phyloP scores from a whole-genome alignment of 2,888 invertebrate genomes.

The Neoitamus cyanurus region DNA sequence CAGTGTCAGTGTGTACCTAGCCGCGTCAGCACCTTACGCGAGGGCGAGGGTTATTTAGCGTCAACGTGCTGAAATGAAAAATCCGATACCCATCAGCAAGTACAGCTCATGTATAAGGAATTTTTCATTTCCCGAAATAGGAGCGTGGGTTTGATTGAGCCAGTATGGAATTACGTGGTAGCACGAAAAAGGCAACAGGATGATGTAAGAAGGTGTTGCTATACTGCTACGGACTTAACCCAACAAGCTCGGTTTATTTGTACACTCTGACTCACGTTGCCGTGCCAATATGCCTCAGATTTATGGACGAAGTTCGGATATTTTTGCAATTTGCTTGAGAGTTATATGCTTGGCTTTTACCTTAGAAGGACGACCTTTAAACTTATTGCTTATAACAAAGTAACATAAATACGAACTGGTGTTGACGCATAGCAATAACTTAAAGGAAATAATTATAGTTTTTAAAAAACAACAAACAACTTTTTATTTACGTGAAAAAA shows the following conservation, averaged over 20 bases:
- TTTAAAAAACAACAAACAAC: too few relatives aligned
- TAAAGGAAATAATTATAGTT: background rate
- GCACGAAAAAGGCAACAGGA: background rate
- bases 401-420: background rate
- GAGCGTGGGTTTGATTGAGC: constrained; percentile 5
- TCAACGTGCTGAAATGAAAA: constrained; percentile 10
- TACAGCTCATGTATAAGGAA: constrained; percentile 15
- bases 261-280: background rate
- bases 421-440: background rate
- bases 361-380: background rate
- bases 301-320: background rate
- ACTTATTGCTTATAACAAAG: background rate
- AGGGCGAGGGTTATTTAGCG: background rate
- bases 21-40: background rate
- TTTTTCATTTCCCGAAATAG: constrained; percentile 30
- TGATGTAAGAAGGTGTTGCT: constrained; percentile 17
- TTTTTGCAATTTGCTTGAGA: background rate
- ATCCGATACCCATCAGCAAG: constrained; percentile 2
- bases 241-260: background rate
- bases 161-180: constrained; percentile 1
- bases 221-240: background rate
- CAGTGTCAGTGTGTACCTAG: constrained; percentile 20
- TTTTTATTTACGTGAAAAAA: too few relatives aligned
- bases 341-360: background rate
- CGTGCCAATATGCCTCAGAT: background rate